Evolutionary conservation across 2,888 invertebrate genomes (phyloP), one percentile per base, ranked within the genome.

Genomic region (Callyntrura guangdongensis): DNA sequence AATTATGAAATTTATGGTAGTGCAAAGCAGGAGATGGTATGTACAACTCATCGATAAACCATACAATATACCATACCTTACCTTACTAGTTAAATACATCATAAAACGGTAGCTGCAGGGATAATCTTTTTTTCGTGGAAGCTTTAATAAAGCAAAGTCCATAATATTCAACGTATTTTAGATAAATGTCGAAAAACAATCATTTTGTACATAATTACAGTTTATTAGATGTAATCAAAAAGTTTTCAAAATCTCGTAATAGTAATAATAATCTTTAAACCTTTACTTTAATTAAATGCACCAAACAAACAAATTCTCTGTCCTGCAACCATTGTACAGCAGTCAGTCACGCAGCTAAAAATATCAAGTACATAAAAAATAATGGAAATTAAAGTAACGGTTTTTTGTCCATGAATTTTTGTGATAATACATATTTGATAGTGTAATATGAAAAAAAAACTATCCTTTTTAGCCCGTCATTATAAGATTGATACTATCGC

Each of bases 361-460:
- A 61, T 14, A 61, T 47, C 9, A 27, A 53, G 47, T 22, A n/a
- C 49, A 49, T 45, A 11, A 56, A 74, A 85, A 45, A 56, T 86
- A 86, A 59, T 69, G 22, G 69, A 56, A 85, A 56, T 17, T 69
- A 84, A 36, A 22, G 36, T 85, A 86, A 72, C 47, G 47, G 47
- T 90, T 79, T 81, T 90, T 90, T 90, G 90, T 90, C 90, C 90
- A 90, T 90, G 90, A 90, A 90, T 90, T 90, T 90, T 90, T 90
- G 90, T 90, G 90, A 90, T 90, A 90, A 90, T 67, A 77, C 59
- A 64, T 86, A 79, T 47, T 69, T 89, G 17, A 17, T 72, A 72
- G 72, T 6, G 27, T 36, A 45, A 12, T 45, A 45, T 72, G 36
- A 79, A 64, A 79, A 36, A 22, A 49, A 8, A 64, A 53, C 25